These are phyloP conservation scores for Popillia japonica DNA, from an alignment of 1,140 invertebrate species.

Conservation along the genomic window DNA sequence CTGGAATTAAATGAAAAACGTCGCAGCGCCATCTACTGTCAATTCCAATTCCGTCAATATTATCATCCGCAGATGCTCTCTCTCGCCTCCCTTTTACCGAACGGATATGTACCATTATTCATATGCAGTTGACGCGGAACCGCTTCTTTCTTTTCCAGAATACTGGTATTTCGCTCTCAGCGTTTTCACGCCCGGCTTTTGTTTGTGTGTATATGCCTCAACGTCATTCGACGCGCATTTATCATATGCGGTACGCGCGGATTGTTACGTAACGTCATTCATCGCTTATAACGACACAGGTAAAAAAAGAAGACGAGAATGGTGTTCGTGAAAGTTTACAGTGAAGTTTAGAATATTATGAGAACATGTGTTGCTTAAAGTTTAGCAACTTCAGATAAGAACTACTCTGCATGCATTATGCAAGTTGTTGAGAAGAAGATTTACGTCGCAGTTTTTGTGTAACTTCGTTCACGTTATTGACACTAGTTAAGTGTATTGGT, in stretches of 20 bases:
- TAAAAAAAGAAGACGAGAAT: neutral
- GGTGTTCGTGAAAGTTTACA: neutral
- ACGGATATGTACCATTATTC: constrained; percentile 1
- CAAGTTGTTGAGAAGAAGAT: too few species aligned
- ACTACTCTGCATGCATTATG: too few species aligned
- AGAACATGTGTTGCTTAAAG: too few species aligned
- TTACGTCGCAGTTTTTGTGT: too few species aligned
- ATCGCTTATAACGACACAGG: neutral
- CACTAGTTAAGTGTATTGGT: too few species aligned
- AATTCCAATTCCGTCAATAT: constrained; percentile 20
- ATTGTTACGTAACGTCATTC: neutral
- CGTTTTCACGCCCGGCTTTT: too few species aligned
- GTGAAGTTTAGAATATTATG: neutral
- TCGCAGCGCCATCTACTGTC: neutral
- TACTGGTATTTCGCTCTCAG: neutral
- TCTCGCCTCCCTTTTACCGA: neutral
- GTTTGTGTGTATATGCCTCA: neutral
- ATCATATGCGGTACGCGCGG: neutral
- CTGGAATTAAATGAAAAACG: constrained; percentile 23
- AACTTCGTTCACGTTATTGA: too few species aligned
- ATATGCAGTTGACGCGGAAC: neutral
- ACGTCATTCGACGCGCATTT: neutral
- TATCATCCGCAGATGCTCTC: constrained; percentile 7
- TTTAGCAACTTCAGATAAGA: too few species aligned
- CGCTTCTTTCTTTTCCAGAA: neutral